Percentiles rank a stretch among this genome's conserved stretches.
These are phyloP conservation scores for Zapus hudsonius DNA, from an alignment of 2,113 vertebrate species.

Conservation along the genomic window DNA sequence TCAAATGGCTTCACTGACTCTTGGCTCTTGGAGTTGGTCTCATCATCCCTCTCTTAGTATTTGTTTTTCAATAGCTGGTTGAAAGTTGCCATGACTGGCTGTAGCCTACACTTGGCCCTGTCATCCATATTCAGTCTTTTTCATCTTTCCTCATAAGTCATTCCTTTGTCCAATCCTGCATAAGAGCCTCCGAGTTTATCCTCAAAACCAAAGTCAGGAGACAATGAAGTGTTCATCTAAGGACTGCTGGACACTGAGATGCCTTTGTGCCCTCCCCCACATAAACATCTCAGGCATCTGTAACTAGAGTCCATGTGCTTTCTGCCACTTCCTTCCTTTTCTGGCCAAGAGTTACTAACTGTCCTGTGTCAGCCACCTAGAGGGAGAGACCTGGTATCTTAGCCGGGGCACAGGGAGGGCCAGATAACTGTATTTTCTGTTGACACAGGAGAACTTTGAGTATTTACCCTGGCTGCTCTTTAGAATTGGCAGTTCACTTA, in stretches of 20 bases:
- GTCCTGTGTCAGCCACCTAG: not conserved
- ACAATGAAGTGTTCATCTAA: not conserved
- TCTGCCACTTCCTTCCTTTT: not conserved
- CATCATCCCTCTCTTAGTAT: not conserved
- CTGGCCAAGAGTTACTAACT: not conserved
- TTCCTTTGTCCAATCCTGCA: not conserved
- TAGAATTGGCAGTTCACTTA: not conserved
- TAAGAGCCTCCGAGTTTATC: slow-evolving; percentile 15
- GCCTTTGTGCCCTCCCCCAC: not conserved
- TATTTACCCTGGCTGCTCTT: not conserved
- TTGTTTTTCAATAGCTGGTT: not conserved
- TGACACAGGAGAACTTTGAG: not conserved
- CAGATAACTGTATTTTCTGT: not conserved
- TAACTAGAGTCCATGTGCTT: not conserved
- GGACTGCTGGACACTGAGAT: not conserved
- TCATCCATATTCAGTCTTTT: not conserved
- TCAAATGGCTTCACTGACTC: not conserved
- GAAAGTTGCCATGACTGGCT: not conserved
- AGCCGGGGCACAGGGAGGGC: not conserved
- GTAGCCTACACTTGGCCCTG: not conserved
- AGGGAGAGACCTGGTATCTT: not conserved
- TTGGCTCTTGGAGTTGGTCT: not conserved
- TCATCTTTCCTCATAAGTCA: slow-evolving; percentile 38
- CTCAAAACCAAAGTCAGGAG: not conserved
- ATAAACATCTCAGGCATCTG: not conserved